Conservation (phyloP, 2,888 invertebrate genomes). For the Epinotia brunnichana region DNA sequence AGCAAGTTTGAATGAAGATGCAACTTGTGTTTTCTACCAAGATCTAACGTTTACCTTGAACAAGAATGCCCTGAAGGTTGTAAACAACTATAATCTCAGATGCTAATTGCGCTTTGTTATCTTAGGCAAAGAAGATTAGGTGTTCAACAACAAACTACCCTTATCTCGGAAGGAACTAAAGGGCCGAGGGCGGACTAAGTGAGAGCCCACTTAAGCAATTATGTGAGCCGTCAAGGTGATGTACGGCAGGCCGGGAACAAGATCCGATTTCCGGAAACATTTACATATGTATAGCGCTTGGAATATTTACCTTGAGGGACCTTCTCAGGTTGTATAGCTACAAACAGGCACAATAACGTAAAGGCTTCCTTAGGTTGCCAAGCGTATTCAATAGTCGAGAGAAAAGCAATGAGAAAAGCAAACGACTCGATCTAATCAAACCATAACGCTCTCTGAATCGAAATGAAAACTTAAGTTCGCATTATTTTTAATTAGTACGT, state of each 20-base stretch:
- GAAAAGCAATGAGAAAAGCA: neutral
- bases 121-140: conserved; percentile 67
- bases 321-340: neutral
- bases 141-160: conserved; percentile 62
- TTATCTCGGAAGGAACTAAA: conserved; percentile 59
- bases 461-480: no score
- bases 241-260: conserved; percentile 37
- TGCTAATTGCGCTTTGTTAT: conserved; percentile 68
- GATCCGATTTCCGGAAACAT: conserved; percentile 38
- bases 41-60: conserved; percentile 9
- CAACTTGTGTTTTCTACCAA: neutral
- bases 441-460: no score
- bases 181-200: conserved; percentile 50
- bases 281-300: conserved; percentile 38
- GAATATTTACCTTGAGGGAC: conserved; percentile 31
- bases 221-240: conserved; percentile 53
- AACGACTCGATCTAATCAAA: no score
- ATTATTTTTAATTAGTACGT: no score
- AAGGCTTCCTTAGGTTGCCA: neutral
- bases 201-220: conserved; percentile 67
- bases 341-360: neutral
- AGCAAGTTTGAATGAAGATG: neutral
- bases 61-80: conserved; percentile 50
- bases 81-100: conserved; percentile 56
- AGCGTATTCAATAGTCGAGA: neutral